phyloP scores from a whole-genome alignment of 2,113 vertebrate species.

The Spizaetus ornatus region DNA sequence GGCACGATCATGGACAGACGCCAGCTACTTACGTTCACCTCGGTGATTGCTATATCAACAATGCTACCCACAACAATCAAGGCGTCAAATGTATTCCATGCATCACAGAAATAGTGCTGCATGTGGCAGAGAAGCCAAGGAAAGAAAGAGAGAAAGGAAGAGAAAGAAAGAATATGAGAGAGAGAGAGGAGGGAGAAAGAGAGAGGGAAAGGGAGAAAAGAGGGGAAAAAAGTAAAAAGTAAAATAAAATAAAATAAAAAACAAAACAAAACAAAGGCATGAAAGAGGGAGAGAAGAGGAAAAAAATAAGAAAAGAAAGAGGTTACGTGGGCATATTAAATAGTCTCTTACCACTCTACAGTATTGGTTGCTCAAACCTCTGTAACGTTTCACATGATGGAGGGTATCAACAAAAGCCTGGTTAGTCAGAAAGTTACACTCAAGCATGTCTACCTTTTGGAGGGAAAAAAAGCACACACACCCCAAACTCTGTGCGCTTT shows the following conservation, averaged over 20 bases:
- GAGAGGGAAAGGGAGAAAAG: slow-evolving; percentile 38
- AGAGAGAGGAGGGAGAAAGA: slow-evolving; percentile 21
- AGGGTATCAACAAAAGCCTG: slow-evolving; percentile 75
- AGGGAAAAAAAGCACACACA: slow-evolving; percentile 67
- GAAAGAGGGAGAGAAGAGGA: slow-evolving; percentile 87
- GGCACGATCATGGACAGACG: slow-evolving; percentile 87
- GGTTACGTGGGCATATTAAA: slow-evolving; percentile 87
- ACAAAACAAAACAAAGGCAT: slow-evolving; percentile 68
- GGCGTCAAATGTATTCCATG: slow-evolving; percentile 99
- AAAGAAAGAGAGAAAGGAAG: slow-evolving; percentile 38
- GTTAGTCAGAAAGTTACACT: slow-evolving; percentile 75
- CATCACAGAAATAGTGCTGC: slow-evolving; percentile 99
- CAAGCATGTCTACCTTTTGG: slow-evolving; percentile 62
- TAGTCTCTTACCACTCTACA: slow-evolving; percentile 78
- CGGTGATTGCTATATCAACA: slow-evolving; percentile 99
- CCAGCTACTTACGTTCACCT: slow-evolving; percentile 99
- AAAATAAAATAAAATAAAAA: slow-evolving; percentile 55
- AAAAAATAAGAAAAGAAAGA: slow-evolving; percentile 94
- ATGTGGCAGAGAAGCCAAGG: slow-evolving; percentile 76
- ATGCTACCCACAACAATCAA: slow-evolving; percentile 99
- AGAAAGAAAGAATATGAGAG: slow-evolving; percentile 22
- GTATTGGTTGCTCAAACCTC: slow-evolving; percentile 75
- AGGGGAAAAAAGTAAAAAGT: slow-evolving; percentile 62
- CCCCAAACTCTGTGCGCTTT: slow-evolving; percentile 67
- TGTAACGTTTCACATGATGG: slow-evolving; percentile 70